Conservation (phyloP, 2,888 invertebrate genomes). For the Phanerotoma sp. region DNA sequence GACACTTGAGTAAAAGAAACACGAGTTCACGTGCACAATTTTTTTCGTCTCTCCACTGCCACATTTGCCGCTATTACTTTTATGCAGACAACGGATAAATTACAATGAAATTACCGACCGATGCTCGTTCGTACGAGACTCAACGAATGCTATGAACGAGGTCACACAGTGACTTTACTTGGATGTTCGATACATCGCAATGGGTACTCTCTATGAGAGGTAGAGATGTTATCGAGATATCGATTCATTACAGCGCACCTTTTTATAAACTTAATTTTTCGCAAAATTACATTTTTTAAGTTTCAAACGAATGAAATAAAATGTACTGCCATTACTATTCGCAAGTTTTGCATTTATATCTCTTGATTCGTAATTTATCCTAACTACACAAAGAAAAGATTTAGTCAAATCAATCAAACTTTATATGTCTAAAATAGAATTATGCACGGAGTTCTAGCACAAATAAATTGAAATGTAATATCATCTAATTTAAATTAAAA, state of each 20-base stretch:
- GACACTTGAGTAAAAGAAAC: conserved; percentile 5
- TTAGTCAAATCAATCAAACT: too few species aligned
- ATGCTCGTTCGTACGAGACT: neutral
- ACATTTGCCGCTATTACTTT: neutral
- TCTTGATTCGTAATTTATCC: too few species aligned
- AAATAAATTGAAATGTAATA: too few species aligned
- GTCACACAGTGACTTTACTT: neutral
- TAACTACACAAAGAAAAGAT: too few species aligned
- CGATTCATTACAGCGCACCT: neutral
- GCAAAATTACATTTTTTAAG: neutral
- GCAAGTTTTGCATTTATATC: too few species aligned
- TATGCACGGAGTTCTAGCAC: too few species aligned
- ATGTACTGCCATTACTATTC: too few species aligned
- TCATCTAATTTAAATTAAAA: too few species aligned
- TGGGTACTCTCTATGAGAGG: neutral
- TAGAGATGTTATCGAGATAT: neutral
- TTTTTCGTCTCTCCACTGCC: neutral
- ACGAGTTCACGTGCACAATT: neutral
- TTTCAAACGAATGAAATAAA: too few species aligned
- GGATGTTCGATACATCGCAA: conserved; percentile 2
- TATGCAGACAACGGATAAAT: conserved; percentile 5
- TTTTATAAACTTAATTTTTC: neutral
- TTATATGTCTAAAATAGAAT: too few species aligned
- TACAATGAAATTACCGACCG: conserved; percentile 5
- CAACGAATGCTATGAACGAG: neutral